phyloP scores from a whole-genome alignment of 2,797 vertebrate species.

The Pogonophryne albipinna region DNA sequence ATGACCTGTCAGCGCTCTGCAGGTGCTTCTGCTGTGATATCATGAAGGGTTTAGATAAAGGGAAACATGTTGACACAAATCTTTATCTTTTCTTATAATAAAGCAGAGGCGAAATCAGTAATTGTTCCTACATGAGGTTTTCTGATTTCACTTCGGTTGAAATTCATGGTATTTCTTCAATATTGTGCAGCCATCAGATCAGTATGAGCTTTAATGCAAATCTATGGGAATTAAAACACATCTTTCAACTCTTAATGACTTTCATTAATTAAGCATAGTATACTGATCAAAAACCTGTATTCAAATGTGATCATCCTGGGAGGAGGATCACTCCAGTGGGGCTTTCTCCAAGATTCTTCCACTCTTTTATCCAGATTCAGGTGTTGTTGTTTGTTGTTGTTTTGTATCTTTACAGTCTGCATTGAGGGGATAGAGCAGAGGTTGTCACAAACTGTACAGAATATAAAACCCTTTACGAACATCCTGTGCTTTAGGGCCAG shows the following conservation, averaged over 20 bases:
- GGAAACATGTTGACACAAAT: not conserved
- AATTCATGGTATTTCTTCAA: too few relatives aligned
- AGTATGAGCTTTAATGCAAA: not conserved
- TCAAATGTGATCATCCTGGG: not conserved
- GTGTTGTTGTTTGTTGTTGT: not conserved
- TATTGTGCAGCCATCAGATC: too few relatives aligned
- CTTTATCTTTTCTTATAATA: not conserved
- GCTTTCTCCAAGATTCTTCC: not conserved
- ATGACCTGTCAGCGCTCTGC: constrained; percentile 1
- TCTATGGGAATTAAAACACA: not conserved
- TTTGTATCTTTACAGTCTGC: not conserved
- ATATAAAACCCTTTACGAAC: not conserved
- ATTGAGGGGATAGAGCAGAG: not conserved
- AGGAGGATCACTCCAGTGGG: not conserved
- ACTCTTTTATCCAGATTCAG: not conserved
- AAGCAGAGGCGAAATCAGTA: constrained; percentile 6
- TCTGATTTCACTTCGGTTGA: too few relatives aligned
- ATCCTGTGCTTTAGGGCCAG: not conserved
- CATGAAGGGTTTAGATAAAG: not conserved
- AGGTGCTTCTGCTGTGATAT: constrained; percentile 11
- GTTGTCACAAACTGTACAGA: not conserved
- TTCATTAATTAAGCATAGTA: not conserved
- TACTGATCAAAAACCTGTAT: not conserved
- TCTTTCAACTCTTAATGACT: not conserved
- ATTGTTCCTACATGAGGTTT: not conserved